Conservation (phyloP, 2,113 vertebrate species). For the Gnathonemus echidnorhynchus region DNA sequence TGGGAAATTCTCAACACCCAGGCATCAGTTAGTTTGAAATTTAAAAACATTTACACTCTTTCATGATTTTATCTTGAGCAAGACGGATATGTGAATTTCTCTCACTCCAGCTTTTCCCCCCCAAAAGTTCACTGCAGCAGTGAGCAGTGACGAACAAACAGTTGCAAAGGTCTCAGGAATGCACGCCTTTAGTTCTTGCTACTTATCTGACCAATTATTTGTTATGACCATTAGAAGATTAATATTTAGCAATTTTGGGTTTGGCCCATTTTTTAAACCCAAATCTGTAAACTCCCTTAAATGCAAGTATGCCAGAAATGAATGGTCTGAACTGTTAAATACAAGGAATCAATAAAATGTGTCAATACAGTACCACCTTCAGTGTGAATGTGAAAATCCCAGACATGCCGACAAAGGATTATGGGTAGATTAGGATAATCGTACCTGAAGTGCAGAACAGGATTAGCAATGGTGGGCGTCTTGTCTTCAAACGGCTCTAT, state of each 20-base stretch:
- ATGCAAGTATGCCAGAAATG: background rate
- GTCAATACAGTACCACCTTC: background rate
- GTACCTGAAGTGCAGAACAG: slow-evolving; percentile 85
- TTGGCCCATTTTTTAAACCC: background rate
- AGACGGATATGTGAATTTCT: background rate
- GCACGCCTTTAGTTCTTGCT: background rate
- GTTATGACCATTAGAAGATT: background rate
- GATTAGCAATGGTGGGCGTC: slow-evolving; percentile 82
- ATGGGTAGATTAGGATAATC: background rate
- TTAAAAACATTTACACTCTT: background rate
- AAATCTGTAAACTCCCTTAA: background rate
- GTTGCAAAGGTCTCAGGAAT: background rate
- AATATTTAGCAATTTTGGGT: background rate
- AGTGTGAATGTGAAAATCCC: background rate
- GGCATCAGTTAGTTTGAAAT: background rate
- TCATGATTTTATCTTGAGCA: background rate
- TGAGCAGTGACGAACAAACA: background rate
- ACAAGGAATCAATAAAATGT: background rate
- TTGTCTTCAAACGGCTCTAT: slow-evolving; percentile 85
- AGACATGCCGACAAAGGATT: background rate
- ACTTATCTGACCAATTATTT: background rate
- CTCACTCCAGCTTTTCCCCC: background rate
- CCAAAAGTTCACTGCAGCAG: background rate
- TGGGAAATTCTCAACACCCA: background rate
- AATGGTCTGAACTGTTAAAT: background rate